Conservation (phyloP, 2,888 invertebrate species). For the Hyppa rectilinea region DNA sequence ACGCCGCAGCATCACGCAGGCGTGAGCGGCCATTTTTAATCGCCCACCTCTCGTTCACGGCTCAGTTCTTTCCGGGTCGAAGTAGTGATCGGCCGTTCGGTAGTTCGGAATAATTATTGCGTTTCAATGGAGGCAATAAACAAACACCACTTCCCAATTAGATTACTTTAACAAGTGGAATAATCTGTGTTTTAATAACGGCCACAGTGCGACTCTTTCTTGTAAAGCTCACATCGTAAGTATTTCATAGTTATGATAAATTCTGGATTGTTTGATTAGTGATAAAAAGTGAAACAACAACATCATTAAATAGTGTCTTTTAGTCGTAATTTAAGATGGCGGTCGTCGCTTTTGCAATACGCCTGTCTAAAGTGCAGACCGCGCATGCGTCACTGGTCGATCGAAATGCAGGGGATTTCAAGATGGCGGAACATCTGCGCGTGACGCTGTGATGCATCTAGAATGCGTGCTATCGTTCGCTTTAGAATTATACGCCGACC, state of each 20-base stretch:
- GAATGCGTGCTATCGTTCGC: not conserved
- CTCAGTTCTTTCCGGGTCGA: not conserved
- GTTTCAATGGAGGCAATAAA: not conserved
- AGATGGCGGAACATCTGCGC: not conserved
- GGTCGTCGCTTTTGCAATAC: not conserved
- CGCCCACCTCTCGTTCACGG: not conserved
- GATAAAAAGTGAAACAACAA: not conserved
- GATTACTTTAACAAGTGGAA: not conserved
- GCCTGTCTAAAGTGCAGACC: not conserved
- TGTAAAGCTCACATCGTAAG: not conserved
- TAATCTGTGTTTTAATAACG: not conserved
- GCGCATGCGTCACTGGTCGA: not conserved
- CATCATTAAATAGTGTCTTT: not conserved
- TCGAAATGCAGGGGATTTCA: not conserved
- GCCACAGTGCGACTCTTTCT: not conserved
- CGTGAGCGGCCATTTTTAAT: conserved; percentile 1
- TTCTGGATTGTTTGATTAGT: not conserved
- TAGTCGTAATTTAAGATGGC: not conserved
- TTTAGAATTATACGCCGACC: not conserved
- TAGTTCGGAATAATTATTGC: not conserved
- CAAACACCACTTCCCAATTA: not conserved
- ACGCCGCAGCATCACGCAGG: not conserved
- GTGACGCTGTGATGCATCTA: not conserved
- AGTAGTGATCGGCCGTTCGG: not conserved
- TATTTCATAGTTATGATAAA: not conserved